Evolutionary conservation across 2,113 vertebrate species (phyloP).

Genomic region (Heptranchias perlo): DNA sequence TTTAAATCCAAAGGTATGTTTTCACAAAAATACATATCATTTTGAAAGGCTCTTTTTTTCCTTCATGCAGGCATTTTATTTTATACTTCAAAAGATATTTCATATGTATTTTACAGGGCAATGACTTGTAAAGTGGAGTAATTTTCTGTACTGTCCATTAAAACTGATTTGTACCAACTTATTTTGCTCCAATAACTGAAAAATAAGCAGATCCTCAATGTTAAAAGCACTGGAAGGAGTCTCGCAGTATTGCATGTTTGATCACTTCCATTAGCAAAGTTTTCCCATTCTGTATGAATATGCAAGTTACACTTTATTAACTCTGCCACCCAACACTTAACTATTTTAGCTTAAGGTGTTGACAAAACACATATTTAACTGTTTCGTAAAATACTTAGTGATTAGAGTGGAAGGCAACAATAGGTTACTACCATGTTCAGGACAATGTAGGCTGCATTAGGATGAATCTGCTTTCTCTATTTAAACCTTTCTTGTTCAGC

Average conservation of each 20-base stretch:
- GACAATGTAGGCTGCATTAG: background rate
- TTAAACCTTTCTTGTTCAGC: background rate
- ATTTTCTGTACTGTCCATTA: background rate
- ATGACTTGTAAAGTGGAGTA: background rate
- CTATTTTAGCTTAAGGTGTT: background rate
- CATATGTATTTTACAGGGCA: background rate
- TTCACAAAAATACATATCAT: background rate
- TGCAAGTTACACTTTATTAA: background rate
- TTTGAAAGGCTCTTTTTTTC: background rate
- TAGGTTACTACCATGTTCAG: background rate
- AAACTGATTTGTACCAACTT: background rate
- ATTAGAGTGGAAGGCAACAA: background rate
- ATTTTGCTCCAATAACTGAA: background rate
- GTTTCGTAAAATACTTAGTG: background rate
- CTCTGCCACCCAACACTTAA: background rate
- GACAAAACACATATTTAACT: background rate
- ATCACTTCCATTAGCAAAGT: background rate
- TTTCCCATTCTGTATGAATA: background rate
- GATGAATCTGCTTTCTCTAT: background rate
- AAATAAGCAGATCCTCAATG: background rate
- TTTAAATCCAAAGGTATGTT: constrained; percentile 93
- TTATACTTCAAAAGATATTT: background rate
- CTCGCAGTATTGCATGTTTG: background rate
- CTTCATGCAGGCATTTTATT: background rate
- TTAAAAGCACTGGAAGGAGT: background rate